Percentiles rank a stretch among this genome's conserved stretches.
Conservation (phyloP, 2,797 vertebrate species). For the Tenualosa ilisha region DNA sequence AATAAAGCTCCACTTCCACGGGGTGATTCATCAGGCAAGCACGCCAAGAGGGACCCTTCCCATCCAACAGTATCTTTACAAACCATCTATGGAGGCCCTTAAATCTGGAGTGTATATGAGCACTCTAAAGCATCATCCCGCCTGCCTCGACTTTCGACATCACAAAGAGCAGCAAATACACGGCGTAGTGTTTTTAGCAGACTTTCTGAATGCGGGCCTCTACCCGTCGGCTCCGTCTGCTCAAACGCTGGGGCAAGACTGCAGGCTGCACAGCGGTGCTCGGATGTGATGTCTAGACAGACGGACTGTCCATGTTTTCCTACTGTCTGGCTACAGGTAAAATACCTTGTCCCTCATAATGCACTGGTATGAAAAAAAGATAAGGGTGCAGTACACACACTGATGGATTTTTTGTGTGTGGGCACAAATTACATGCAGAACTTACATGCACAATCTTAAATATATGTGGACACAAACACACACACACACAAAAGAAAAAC, state of each 20-base stretch:
- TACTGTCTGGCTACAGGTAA: constrained; percentile 11
- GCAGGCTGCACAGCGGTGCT: background rate
- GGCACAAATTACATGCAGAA: background rate
- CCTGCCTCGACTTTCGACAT: background rate
- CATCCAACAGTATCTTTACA: background rate
- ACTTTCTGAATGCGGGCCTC: background rate
- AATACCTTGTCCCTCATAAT: background rate
- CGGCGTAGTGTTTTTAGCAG: background rate
- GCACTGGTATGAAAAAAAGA: background rate
- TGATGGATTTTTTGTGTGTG: too few species aligned
- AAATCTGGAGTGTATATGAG: background rate
- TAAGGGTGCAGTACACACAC: background rate
- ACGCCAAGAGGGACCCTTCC: background rate
- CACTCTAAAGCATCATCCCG: background rate
- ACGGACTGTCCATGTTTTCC: constrained; percentile 20
- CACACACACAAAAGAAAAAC: constrained; percentile 17
- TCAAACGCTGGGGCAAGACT: background rate
- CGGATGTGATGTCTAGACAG: constrained; percentile 26
- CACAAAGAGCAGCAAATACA: background rate
- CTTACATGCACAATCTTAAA: constrained; percentile 24
- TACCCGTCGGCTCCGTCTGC: background rate
- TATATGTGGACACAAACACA: constrained; percentile 21
- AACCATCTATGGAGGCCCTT: background rate
- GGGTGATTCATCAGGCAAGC: background rate
- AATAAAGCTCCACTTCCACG: background rate